Evolutionary conservation across 2,888 invertebrate species (phyloP), one percentile per base, ranked within the genome.

Genomic region (Archaeoteleia sp.): DNA sequence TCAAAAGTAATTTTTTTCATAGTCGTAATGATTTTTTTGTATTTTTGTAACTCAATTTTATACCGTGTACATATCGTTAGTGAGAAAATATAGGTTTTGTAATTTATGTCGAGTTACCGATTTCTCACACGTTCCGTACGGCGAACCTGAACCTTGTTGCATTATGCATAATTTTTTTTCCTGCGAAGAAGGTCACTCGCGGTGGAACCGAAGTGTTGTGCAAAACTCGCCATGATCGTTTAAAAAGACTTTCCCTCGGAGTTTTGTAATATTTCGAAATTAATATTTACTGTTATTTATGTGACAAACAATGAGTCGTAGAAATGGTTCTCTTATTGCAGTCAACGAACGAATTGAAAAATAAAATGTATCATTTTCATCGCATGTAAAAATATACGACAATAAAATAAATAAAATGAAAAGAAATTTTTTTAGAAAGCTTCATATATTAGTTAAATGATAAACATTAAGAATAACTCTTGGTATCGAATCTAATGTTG

Each of bases 21-120:
- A 40, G 15, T 15, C 2, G 7, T 17, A 30, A 42, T 37, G 43
- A 30, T 25, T 39, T 32, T 35, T 27, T 20, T 25, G 40, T 13
- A n/a, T 10, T 4, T 17, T 40, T 23, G 23, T 42, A 29, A 43
- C 25, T 34, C 32, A 42, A 34, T 42, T 23, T 25, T 62, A 43
- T 30, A 49, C 37, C 43, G 51, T 78, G 77, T 79, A 76, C 69
- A 79, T 78, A 78, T 71, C 68, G 70, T 45, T 51, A 61, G 62
- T 32, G 45, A 57, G 63, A 57, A 70, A 58, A 53, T 48, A 68
- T 46, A 65, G 12, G 9, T 61, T 53, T 68, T 70, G 35, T 71
- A 61, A 75, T 70, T 74, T 71, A 57, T 70, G 40, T 32, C 37
- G 23, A 49, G 49, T 25, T 45, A 20, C 14, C 27, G 20, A 34